Base-by-base conservation (phyloP, 2,797 vertebrate genomes). In the Anguilla anguilla region DNA sequence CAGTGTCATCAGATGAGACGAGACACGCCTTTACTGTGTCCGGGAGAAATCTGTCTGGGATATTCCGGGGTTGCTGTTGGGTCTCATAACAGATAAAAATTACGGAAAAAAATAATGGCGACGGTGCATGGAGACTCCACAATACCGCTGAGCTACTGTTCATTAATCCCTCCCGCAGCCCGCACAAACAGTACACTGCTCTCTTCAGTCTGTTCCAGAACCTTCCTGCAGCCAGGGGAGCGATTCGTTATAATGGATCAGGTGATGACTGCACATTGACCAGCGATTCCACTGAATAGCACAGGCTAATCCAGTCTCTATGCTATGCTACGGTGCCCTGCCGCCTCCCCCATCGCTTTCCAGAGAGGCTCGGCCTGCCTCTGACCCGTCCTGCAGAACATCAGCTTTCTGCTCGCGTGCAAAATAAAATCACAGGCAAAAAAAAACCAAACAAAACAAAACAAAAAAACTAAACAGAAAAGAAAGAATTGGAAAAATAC, bases 201-300 rank as follows among this genome's bases (percentile, higher is more conserved):
- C 3, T 55, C 39, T 53, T n/a, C 81, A n/a, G 46, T 51, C 53
- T n/a, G 19, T 82, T 67, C 85, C 79, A 51, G 72, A 61, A 13
- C 81, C 6, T 82, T 85, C 79, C 49, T 5, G 17, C n/a, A 72
- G 61, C 72, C 83, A 28, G 85, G 59, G 46, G 67, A 79, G 31
- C 13, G 39, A 9, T 53, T 91, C 85, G 77, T 87, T 39, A 81
- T 85, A 88, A 91, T 87, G 49, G 87, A 84, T 69, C 55, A 81
- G 81, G 72, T 28, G 79, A 88, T 13, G 84, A 82, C 81, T 85
- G 39, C 46, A 51, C 39, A 87, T 51, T 43, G 74, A 53, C 87
- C 77, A 55, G n/a, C 35, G 22, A 84, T 85, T 46, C 85, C 83
- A 49, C 87, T 43, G 77, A 53, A n/a, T 69, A 10, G 35, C 31